phyloP scores from a whole-genome alignment of 2,797 vertebrate species.

The Fistularia commersonii region DNA sequence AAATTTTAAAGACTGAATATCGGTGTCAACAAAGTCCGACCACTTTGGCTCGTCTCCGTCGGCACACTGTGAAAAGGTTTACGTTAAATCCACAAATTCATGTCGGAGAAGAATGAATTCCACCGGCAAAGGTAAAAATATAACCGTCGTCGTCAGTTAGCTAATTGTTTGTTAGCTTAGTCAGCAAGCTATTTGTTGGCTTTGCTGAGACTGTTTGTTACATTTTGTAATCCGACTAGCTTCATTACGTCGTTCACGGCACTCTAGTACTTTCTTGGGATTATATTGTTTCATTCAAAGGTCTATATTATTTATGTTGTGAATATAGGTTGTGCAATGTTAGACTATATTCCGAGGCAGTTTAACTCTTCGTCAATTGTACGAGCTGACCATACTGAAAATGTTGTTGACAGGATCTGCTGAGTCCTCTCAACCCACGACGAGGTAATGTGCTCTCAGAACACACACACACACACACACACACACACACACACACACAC shows the following conservation, averaged over 20 bases:
- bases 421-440: conserved; percentile 42
- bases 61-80: conserved; percentile 12
- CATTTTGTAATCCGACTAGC: too few relatives aligned
- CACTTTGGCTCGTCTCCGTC: not conserved
- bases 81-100: not conserved
- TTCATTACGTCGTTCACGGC: too few relatives aligned
- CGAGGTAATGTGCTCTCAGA: conserved; percentile 42
- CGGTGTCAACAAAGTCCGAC: conserved; percentile 37
- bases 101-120: conserved; percentile 36
- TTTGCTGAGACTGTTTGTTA: too few relatives aligned
- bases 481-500: too few relatives aligned
- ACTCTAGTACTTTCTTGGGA: too few relatives aligned
- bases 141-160: not conserved
- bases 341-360: too few relatives aligned
- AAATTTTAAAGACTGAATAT: conserved; percentile 40
- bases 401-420: conserved; percentile 47
- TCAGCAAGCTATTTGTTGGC: too few relatives aligned
- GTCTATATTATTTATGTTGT: too few relatives aligned
- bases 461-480: too few relatives aligned
- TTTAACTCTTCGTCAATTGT: not conserved
- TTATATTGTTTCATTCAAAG: too few relatives aligned
- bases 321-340: too few relatives aligned
- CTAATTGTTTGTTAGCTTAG: not conserved
- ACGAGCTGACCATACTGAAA: not conserved
- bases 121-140: conserved; percentile 48